These are phyloP conservation scores for Aphodius granarius DNA, from an alignment of 2,888 invertebrate genomes.

Conservation along the genomic window DNA sequence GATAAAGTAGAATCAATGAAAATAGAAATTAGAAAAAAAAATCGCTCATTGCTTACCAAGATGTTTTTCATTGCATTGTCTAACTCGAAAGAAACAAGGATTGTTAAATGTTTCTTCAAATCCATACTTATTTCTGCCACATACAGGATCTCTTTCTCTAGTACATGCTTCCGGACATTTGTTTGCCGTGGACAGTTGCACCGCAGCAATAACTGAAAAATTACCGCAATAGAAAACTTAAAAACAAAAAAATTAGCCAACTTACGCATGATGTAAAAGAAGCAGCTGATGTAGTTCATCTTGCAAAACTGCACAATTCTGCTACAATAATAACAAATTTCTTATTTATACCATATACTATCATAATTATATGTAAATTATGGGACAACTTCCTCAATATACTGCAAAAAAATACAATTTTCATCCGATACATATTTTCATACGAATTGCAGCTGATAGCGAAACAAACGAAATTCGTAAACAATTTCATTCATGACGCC, in stretches of 20 bases:
- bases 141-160: background rate
- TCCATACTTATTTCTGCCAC: background rate
- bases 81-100: background rate
- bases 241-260: background rate
- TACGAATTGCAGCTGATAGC: background rate
- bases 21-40: no score
- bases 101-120: background rate
- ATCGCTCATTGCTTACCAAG: background rate
- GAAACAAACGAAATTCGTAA: background rate
- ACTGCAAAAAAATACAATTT: background rate
- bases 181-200: background rate
- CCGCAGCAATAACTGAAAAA: background rate
- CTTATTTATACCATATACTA: background rate
- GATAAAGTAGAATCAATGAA: no score
- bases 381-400: background rate
- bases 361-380: background rate
- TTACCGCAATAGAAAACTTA: background rate
- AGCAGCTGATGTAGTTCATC: background rate
- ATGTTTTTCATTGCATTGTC: background rate
- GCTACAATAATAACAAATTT: background rate
- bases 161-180: background rate
- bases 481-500: background rate
- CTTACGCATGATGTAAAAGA: background rate
- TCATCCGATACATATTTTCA: background rate
- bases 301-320: background rate